Base-by-base conservation (phyloP, 2,113 vertebrate genomes). In the zebrafish (Danio rerio) region DNA sequence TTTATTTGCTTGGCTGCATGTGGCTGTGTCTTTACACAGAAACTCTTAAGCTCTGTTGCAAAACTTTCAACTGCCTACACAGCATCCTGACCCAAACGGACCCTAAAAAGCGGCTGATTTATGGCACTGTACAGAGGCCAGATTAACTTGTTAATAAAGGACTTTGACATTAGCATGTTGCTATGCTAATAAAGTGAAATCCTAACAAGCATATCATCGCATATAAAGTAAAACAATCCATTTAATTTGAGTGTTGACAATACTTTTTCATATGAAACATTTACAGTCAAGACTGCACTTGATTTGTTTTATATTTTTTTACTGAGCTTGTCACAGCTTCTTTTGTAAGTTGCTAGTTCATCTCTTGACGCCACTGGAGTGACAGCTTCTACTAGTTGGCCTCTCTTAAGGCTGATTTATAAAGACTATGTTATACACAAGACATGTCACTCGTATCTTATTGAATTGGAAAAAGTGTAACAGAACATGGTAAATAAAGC, bases 41-140 rank as follows among this genome's bases (percentile, higher is more conserved):
- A 18, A 13, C 69, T 71, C 20, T 21, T 52, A 71, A 52, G 18
- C 69, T 50, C 47, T 21, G 47, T 15, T 71, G 20, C 47, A 52
- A 71, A 71, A 71, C 73, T 20, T 59, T 75, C 42, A 42, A n/a
- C 52, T 42, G 31, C 31, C 55, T 20, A 76, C 11, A 61, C 12
- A 61, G 40, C 73, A 59, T 21, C 18, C 43, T 61, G 55, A 61
- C 42, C 73, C 18, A 15, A 56, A 59, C 15, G 18, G 53, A 76
- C 53, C 52, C 16, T 74, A 52, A 18, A n/a, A 74, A 56, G 16
- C 12, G 6, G 43, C 11, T 75, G 56, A 76, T 59, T 49, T 76
- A 11, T 40, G 12, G 18, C 11, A 0, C 40, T 47, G 11, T 9
- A 16, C 56, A 61, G 8, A 10, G 43, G 73, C n/a, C 12, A 18